Conservation (phyloP, 2,888 invertebrate species). For the Teleogryllus oceanicus region DNA sequence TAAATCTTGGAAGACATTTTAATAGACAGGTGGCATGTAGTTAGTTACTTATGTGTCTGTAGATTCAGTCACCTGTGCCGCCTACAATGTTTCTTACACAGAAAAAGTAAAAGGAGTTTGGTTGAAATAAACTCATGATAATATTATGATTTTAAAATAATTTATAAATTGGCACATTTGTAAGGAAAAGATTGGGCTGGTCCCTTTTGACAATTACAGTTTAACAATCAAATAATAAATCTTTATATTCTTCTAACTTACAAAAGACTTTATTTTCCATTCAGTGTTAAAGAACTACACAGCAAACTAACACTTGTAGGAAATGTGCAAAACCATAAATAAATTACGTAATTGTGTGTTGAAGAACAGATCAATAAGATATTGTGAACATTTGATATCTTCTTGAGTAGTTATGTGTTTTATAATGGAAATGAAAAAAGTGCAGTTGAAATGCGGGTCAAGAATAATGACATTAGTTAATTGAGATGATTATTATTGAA, state of each 20-base stretch:
- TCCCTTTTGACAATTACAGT: neutral
- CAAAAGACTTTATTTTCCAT: neutral
- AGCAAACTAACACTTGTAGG: neutral
- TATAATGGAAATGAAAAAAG: neutral
- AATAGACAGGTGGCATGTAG: too few relatives aligned
- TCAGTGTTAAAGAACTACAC: neutral
- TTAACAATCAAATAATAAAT: neutral
- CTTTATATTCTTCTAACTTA: neutral
- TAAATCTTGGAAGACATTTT: too few relatives aligned
- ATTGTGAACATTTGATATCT: slow-evolving; percentile 18
- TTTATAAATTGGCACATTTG: neutral
- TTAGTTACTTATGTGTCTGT: too few relatives aligned
- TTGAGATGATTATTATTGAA: neutral
- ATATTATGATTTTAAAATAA: neutral
- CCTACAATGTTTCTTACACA: too few relatives aligned
- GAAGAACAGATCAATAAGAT: neutral
- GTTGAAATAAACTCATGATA: too few relatives aligned
- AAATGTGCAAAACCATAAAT: neutral
- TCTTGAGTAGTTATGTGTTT: neutral
- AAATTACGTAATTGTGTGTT: neutral
- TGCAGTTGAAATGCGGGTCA: too few relatives aligned
- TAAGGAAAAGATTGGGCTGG: neutral
- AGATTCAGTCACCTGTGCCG: too few relatives aligned
- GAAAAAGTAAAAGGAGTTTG: too few relatives aligned
- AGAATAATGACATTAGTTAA: too few relatives aligned